Evolutionary conservation across 2,888 invertebrate genomes (phyloP).

Genomic region (Artemia sinica): DNA sequence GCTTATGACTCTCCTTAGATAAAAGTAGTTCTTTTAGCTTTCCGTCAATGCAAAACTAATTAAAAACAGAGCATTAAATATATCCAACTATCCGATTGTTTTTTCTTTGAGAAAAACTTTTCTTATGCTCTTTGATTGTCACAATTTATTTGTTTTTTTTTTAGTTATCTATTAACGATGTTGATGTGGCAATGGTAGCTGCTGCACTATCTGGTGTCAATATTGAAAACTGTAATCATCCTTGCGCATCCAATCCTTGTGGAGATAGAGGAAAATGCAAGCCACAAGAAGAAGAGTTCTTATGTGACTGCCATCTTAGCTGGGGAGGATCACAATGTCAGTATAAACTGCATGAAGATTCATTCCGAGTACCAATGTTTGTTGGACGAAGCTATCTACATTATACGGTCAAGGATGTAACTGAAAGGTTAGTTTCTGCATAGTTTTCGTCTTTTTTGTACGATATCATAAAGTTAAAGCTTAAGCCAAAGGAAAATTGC

Average conservation of each 20-base stretch:
- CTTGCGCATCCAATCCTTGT: conserved; percentile 30
- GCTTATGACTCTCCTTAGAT: too few relatives aligned
- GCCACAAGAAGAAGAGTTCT: conserved; percentile 32
- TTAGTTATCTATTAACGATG: conserved; percentile 1
- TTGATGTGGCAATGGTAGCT: background rate
- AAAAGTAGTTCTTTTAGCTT: too few relatives aligned
- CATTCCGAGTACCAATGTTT: conserved; percentile 48
- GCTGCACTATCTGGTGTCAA: conserved; percentile 1
- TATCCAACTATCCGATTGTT: too few relatives aligned
- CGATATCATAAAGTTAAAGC: background rate
- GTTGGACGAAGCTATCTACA: conserved; percentile 68
- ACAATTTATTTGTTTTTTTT: background rate
- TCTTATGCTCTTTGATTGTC: too few relatives aligned
- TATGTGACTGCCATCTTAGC: conserved; percentile 34
- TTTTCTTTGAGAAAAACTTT: too few relatives aligned
- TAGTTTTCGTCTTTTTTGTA: conserved; percentile 10
- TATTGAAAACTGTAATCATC: conserved; percentile 5
- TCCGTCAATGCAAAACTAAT: too few relatives aligned
- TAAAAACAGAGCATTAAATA: too few relatives aligned
- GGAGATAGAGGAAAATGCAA: conserved; percentile 34
- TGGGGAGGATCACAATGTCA: conserved; percentile 33
- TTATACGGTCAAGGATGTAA: conserved; percentile 67
- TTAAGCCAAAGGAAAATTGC: too few relatives aligned
- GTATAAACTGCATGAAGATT: conserved; percentile 24
- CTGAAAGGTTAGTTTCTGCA: conserved; percentile 49